Base-by-base conservation (phyloP, 2,888 invertebrate species). In the Tortricodes alternella region DNA sequence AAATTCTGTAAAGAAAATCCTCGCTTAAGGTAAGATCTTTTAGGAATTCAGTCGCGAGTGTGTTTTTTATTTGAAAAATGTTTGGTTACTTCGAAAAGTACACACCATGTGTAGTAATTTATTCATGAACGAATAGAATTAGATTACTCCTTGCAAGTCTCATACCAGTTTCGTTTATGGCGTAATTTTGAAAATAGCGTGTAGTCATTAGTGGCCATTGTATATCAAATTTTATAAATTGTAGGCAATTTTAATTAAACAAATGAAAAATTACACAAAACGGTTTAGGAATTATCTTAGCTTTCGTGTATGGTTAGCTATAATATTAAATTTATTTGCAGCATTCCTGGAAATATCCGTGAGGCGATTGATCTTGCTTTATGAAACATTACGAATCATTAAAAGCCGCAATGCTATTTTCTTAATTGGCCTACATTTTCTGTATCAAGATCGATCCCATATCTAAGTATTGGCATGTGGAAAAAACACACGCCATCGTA, bases 371-470 rank as follows among this genome's bases (percentile, higher is more conserved):
- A 68, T 68, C 61, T 53, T 39, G 62, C 56, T 68, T 62, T 52
- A 62, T 53, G 68, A 64, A 65, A 62, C 62, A 71, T 72, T 65
- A 66, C 59, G 62, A 59, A 69, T 71, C 64, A 72, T 73, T 76
- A 73, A 46, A 63, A 66, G 56, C 60, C 60, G 62, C 58, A 64
- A 63, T 64, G 66, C 66, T 69, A 68, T 61, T 65, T 67, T 62
- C 43, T 73, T 80, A 81, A 81, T 80, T 82, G 80, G 71, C 74
- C 73, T 70, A 74, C 73, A 82, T 80, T 73, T 66, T 68, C 61
- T 65, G 41, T 55, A 60, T 48, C 51, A 49, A 58, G 61, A 57
- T 59, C 50, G 56, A 59, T 37, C 1, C 41, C 48, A 59, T 58
- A 55, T 58, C 55, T 49, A 55, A n/a, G 29, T 46, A 53, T 43